Evolutionary conservation across 1,140 invertebrate species (phyloP).

Genomic region (Calosoma granatense): DNA sequence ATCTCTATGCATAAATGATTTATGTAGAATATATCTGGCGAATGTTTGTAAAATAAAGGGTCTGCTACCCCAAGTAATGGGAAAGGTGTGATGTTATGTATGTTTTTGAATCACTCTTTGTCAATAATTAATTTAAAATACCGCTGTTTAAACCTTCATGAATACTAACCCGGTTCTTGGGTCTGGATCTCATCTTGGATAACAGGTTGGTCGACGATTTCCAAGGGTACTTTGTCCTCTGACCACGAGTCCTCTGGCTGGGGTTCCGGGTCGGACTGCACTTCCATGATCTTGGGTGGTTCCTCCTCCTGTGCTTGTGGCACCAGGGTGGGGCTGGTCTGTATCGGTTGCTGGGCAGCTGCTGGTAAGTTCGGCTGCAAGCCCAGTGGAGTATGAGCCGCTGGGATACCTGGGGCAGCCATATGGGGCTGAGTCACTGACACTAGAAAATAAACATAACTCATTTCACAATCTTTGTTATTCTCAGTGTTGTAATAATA

Average conservation of each 20-base stretch:
- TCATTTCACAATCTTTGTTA: too few species aligned
- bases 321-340: constrained; percentile 23
- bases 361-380: constrained; percentile 21
- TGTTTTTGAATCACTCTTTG: too few species aligned
- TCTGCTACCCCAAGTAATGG: too few species aligned
- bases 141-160: too few species aligned
- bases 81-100: too few species aligned
- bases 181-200: constrained; percentile 17
- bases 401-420: neutral
- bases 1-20: too few species aligned
- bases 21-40: too few species aligned
- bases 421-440: neutral
- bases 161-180: neutral
- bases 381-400: neutral
- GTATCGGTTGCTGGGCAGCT: constrained; percentile 23
- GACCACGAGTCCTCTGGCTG: constrained; percentile 25
- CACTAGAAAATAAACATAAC: neutral
- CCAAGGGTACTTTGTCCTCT: constrained; percentile 29
- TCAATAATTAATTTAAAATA: too few species aligned
- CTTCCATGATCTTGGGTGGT: constrained; percentile 23
- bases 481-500: too few species aligned
- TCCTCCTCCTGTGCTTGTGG: constrained; percentile 33
- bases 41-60: too few species aligned
- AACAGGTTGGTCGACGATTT: constrained; percentile 18
- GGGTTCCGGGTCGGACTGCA: constrained; percentile 27